These are phyloP conservation scores for Thermophis baileyi DNA, from an alignment of 2,113 vertebrate genomes.

Conservation along the genomic window DNA sequence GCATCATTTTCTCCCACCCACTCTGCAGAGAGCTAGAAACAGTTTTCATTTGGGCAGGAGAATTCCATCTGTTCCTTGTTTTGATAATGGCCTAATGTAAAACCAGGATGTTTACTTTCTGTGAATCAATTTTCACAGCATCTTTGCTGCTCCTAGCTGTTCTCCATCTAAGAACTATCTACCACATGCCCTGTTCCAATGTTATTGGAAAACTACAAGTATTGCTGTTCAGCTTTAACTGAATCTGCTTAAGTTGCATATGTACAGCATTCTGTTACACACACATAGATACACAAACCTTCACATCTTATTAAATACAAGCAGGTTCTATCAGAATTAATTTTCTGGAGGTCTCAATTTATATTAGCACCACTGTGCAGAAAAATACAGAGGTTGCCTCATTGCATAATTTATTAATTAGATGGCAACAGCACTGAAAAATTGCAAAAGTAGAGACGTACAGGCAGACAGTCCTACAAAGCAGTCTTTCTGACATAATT, in stretches of 20 bases:
- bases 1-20: neutral
- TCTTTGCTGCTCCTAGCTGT: neutral
- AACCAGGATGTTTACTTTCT: neutral
- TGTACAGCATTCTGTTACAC: neutral
- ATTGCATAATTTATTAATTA: neutral
- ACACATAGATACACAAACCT: neutral
- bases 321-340: neutral
- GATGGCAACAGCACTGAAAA: neutral
- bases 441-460: neutral
- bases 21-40: neutral
- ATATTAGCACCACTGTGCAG: neutral
- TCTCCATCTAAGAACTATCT: neutral
- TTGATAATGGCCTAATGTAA: neutral
- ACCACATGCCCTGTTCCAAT: neutral
- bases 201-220: neutral
- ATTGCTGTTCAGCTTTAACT: neutral
- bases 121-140: neutral
- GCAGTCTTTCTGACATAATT: neutral
- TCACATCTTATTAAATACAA: neutral
- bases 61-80: neutral
- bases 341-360: neutral
- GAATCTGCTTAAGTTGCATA: neutral
- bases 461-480: neutral
- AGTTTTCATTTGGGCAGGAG: neutral
- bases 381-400: neutral